phyloP scores from a whole-genome alignment of 2,888 invertebrate species.

The Philopedon plagiatum region DNA sequence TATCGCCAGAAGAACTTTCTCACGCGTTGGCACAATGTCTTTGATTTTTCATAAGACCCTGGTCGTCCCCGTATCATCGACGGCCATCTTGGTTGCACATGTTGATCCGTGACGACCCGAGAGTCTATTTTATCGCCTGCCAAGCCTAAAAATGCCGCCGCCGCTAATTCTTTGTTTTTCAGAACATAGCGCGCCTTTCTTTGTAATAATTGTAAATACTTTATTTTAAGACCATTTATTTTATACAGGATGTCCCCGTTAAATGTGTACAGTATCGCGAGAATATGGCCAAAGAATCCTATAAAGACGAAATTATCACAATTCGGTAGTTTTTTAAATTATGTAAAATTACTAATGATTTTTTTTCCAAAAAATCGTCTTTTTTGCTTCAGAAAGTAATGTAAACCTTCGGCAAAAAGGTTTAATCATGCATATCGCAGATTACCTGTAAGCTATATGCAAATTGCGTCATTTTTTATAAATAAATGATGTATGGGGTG shows the following conservation, averaged over 20 bases:
- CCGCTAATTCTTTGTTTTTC: slow-evolving; percentile 38
- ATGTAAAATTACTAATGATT: too few species aligned
- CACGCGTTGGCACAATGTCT: slow-evolving; percentile 39
- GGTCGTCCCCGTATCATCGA: slow-evolving; percentile 29
- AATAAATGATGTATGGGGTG: too few species aligned
- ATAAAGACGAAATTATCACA: too few species aligned
- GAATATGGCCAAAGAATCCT: too few species aligned
- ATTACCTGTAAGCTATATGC: too few species aligned
- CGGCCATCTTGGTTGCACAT: slow-evolving; percentile 47
- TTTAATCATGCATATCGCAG: too few species aligned
- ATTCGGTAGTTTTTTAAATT: too few species aligned
- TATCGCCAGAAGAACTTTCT: slow-evolving; percentile 20
- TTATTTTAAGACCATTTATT: slow-evolving; percentile 17
- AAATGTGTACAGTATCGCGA: too few species aligned
- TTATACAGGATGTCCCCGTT: background rate
- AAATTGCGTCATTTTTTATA: too few species aligned
- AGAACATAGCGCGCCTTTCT: slow-evolving; percentile 22
- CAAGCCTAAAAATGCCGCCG: slow-evolving; percentile 43
- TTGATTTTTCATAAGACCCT: slow-evolving; percentile 18
- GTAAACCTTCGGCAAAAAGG: too few species aligned
- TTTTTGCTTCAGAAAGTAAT: too few species aligned
- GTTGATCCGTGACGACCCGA: slow-evolving; percentile 47
- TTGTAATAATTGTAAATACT: slow-evolving; percentile 25
- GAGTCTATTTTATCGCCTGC: slow-evolving; percentile 26
- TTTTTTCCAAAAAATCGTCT: too few species aligned